These are phyloP conservation scores for Phyto melanocephala DNA, from an alignment of 2,888 invertebrate genomes.

Conservation along the genomic window DNA sequence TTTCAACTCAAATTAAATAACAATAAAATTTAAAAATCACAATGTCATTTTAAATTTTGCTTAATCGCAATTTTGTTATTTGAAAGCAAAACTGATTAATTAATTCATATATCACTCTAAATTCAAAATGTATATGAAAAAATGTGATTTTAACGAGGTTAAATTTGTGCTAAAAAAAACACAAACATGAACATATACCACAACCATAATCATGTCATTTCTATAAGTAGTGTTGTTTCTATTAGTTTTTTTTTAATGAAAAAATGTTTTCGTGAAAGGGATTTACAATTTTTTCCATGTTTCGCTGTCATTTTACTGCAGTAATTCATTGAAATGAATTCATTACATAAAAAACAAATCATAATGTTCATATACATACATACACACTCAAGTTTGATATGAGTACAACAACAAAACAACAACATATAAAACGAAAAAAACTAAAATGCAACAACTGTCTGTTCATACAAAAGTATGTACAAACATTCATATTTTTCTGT, in stretches of 20 bases:
- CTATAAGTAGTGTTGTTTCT: neutral
- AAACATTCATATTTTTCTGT: neutral
- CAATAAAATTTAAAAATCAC: too few species aligned
- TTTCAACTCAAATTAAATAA: too few species aligned
- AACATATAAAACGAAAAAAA: conserved; percentile 9
- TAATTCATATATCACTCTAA: too few species aligned
- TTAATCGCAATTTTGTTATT: too few species aligned
- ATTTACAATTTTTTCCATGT: conserved; percentile 17
- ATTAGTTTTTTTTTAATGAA: neutral
- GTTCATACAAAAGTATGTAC: neutral
- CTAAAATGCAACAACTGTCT: conserved; percentile 6
- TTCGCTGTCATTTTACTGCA: conserved; percentile 42
- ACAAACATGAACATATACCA: neutral
- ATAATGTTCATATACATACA: conserved; percentile 10
- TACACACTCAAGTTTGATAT: neutral
- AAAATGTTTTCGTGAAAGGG: neutral
- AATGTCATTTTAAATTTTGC: too few species aligned
- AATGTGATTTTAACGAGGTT: too few species aligned
- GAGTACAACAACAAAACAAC: conserved; percentile 19
- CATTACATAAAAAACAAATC: conserved; percentile 36
- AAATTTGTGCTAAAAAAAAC: too few species aligned
- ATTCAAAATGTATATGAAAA: too few species aligned
- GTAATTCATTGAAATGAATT: conserved; percentile 40
- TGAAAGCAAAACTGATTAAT: too few species aligned
- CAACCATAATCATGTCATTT: conserved; percentile 13